phyloP scores from a whole-genome alignment of 1,140 invertebrate species.

The Nymphalis io region DNA sequence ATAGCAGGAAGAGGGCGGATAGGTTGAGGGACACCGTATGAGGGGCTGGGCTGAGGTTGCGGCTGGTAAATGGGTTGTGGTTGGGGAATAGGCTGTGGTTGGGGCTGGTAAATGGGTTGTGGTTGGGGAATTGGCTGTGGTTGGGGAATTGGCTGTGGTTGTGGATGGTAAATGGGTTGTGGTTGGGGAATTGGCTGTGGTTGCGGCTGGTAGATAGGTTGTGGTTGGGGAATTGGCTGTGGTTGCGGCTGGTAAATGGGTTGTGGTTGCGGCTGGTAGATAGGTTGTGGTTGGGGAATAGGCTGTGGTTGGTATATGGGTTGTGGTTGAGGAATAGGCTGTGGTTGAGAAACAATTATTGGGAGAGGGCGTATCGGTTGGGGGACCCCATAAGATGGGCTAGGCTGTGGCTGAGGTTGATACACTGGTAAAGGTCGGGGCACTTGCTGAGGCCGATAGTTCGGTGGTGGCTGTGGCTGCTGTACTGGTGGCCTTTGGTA shows the following conservation, averaged over 20 bases:
- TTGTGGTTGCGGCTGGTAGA: conserved; percentile 35
- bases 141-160: conserved; percentile 21
- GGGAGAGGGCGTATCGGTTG: conserved; percentile 20
- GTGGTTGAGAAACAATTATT: conserved; percentile 14
- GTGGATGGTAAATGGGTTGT: conserved; percentile 19
- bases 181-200: conserved; percentile 23
- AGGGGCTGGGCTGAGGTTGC: conserved; percentile 29
- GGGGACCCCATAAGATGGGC: conserved; percentile 11
- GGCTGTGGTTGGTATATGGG: not conserved
- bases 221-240: conserved; percentile 26
- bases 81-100: conserved; percentile 5
- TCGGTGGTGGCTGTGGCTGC: conserved; percentile 29
- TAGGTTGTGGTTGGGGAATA: conserved; percentile 20
- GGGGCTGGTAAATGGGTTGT: not conserved
- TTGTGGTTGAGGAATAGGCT: conserved; percentile 27
- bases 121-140: conserved; percentile 19
- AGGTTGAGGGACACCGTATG: conserved; percentile 16
- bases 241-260: conserved; percentile 41
- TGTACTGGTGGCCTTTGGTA: conserved; percentile 41
- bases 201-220: conserved; percentile 15
- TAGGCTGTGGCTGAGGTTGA: conserved; percentile 27
- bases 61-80: conserved; percentile 20
- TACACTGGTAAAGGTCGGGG: conserved; percentile 24
- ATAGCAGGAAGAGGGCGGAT: conserved; percentile 23
- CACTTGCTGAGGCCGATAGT: conserved; percentile 24